These are phyloP conservation scores for Teleogryllus oceanicus DNA, from an alignment of 2,888 invertebrate species.

Conservation along the genomic window DNA sequence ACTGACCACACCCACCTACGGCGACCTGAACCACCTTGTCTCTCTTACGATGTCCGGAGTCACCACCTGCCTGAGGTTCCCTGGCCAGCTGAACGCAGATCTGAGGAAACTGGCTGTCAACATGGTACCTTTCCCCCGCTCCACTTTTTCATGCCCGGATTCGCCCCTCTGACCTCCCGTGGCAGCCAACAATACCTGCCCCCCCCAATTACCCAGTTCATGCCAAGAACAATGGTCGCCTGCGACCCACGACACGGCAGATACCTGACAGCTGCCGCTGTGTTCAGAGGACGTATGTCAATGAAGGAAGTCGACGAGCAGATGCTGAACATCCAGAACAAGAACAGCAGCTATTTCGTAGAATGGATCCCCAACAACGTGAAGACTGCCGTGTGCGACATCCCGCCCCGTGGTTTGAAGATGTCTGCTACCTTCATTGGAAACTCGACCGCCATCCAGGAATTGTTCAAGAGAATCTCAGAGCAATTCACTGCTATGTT, in stretches of 20 bases:
- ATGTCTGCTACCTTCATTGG: slow-evolving; percentile 66
- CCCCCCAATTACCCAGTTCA: slow-evolving; percentile 75
- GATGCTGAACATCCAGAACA: slow-evolving; percentile 65
- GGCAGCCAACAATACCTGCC: slow-evolving; percentile 65
- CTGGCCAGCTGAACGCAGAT: slow-evolving; percentile 67
- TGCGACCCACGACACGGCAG: slow-evolving; percentile 69
- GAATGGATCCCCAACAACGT: slow-evolving; percentile 69
- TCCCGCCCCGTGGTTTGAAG: slow-evolving; percentile 65
- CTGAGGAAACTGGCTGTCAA: slow-evolving; percentile 61
- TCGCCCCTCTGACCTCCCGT: slow-evolving; percentile 51
- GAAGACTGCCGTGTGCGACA: slow-evolving; percentile 70
- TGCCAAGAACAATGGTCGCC: slow-evolving; percentile 72
- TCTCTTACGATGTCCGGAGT: slow-evolving; percentile 53
- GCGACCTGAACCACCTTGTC: slow-evolving; percentile 64
- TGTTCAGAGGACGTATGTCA: slow-evolving; percentile 63
- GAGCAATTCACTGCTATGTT: slow-evolving; percentile 81
- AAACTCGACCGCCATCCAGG: slow-evolving; percentile 58
- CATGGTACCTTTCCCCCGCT: slow-evolving; percentile 66
- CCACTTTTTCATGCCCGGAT: slow-evolving; percentile 52
- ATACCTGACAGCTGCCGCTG: slow-evolving; percentile 51
- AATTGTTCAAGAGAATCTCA: slow-evolving; percentile 83
- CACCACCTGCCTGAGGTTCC: slow-evolving; percentile 62
- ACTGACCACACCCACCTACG: slow-evolving; percentile 62
- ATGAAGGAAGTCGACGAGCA: slow-evolving; percentile 59
- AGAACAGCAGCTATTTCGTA: slow-evolving; percentile 64